A percentile compares a stretch with the other conserved stretches of the same genome.
Conservation (phyloP, 2,113 vertebrate species). For the Nothoprocta pentlandii region DNA sequence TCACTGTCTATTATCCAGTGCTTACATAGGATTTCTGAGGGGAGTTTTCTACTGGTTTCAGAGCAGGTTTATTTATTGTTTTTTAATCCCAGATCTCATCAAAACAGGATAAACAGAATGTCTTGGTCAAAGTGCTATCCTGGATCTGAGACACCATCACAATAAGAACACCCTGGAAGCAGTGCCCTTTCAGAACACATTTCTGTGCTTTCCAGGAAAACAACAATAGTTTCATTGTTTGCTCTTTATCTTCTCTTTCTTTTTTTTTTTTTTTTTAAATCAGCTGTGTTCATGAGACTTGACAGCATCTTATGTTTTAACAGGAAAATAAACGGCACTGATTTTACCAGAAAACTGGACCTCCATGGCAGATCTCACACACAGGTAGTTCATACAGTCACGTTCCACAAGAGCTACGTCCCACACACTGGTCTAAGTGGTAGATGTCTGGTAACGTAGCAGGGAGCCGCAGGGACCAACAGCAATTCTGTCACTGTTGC, state of each 20-base stretch:
- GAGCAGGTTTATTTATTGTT: neutral
- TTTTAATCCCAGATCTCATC: neutral
- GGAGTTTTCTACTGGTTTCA: neutral
- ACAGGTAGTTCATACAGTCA: neutral
- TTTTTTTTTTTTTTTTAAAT: no score
- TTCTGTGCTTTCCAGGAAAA: neutral
- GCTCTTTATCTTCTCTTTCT: neutral
- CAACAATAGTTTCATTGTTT: neutral
- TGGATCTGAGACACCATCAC: neutral
- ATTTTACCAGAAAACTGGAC: neutral
- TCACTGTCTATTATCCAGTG: neutral
- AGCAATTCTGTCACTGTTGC: neutral
- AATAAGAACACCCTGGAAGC: neutral
- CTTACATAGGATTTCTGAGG: neutral
- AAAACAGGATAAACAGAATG: neutral
- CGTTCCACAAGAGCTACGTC: neutral
- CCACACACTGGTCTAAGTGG: neutral
- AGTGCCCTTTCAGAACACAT: neutral
- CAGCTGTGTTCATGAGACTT: neutral
- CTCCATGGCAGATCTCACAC: neutral
- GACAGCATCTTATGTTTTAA: neutral
- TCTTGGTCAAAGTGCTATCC: neutral
- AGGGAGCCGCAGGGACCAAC: neutral
- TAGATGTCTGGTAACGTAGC: neutral
- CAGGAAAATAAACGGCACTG: neutral